phyloP scores from a whole-genome alignment of 2,113 vertebrate species.

The Phylloscopus whistleri region DNA sequence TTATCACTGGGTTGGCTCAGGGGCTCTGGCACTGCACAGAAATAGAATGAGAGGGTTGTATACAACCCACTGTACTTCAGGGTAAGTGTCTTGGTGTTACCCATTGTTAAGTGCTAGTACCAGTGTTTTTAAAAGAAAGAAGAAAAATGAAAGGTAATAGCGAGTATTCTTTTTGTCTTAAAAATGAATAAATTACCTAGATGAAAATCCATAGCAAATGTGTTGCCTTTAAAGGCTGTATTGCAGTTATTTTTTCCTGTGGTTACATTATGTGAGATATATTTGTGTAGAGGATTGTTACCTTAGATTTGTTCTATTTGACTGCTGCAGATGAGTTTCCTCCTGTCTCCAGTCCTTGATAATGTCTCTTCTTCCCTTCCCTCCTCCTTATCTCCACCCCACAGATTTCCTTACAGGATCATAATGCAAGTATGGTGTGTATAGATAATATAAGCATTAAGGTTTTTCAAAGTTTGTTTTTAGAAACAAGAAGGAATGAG shows the following conservation, averaged over 20 bases:
- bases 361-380: background rate
- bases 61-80: background rate
- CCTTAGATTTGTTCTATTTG: background rate
- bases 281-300: background rate
- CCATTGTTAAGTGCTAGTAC: background rate
- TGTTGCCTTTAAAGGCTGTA: background rate
- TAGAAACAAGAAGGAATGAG: background rate
- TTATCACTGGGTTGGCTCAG: background rate
- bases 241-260: background rate
- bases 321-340: background rate
- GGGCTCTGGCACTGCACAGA: background rate
- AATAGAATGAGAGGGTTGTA: background rate
- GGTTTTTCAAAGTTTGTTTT: background rate
- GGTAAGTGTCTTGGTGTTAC: background rate
- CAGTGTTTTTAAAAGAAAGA: background rate
- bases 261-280: background rate
- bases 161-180: background rate
- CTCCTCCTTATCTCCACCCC: background rate
- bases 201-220: background rate
- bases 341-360: background rate
- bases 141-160: background rate
- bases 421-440: accelerated
- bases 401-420: background rate
- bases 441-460: background rate
- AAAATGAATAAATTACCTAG: background rate